Base-by-base conservation (phyloP, 2,888 invertebrate genomes). In the Chelonus formosanus region DNA sequence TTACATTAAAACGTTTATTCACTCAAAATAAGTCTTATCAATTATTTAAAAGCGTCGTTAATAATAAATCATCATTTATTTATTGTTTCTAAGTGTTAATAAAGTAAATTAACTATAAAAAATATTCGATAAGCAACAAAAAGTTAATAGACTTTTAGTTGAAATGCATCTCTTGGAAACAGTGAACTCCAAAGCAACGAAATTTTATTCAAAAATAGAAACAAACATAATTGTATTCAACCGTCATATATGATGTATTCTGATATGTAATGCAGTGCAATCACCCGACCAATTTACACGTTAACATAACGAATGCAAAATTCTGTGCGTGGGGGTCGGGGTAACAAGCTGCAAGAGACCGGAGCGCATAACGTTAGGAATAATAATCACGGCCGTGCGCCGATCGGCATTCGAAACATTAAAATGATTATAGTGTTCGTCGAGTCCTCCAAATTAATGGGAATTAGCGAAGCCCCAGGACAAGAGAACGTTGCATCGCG, bases 391-490 rank as follows among this genome's bases (percentile, higher is more conserved):
- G 31, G 53, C 32, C 10, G 34, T 70, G 34, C 8, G 66, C 65
- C 72, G 69, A 72, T 71, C 68, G 70, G 68, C 70, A 71, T 71
- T 74, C 67, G 69, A 69, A 73, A 68, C 71, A 72, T 72, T 71
- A 70, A 72, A 74, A 73, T 72, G 69, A 73, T 73, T 72, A 70
- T 67, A 69, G 70, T 67, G 69, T 68, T 67, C 70, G 66, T 67
- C 67, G 59, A 68, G 70, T 36, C 68, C 66, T 66, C 70, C 70
- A 67, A 73, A 74, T 72, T 74, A 73, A 74, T 74, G 73, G 68
- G 71, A 71, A 73, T 74, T 73, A 74, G 71, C 69, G 63, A 48
- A 64, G 67, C 63, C 57, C 67, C 57, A 63, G 52, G 55, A 57
- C 47, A 60, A 59, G 59, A 53, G 59, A 32, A 43, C 65, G n/a